These are phyloP conservation scores for Erythrocercus mccallii DNA, from an alignment of 2,113 vertebrate species.

Conservation along the genomic window DNA sequence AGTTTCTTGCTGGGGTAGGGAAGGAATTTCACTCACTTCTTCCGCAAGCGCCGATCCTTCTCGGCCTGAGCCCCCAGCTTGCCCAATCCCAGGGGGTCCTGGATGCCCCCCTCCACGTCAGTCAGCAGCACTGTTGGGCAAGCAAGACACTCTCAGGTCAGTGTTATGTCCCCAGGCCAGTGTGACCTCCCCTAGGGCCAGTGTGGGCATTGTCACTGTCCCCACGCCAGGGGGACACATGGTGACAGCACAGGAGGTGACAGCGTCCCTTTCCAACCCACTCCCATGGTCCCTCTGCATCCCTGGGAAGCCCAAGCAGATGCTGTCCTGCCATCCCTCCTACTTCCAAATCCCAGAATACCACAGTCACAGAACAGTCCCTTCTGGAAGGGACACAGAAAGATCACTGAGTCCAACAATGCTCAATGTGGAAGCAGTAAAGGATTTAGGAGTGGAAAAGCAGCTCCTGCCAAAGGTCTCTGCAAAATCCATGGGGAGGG, in stretches of 20 bases:
- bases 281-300: not conserved
- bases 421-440: not conserved
- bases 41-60: slow-evolving; percentile 90
- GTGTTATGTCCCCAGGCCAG: fast-evolving
- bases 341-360: not conserved
- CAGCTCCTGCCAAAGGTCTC: not conserved
- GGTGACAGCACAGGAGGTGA: not conserved
- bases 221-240: not conserved
- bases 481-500: not conserved
- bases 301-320: not conserved
- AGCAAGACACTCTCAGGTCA: not conserved
- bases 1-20: not conserved
- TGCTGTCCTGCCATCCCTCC: not conserved
- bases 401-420: not conserved
- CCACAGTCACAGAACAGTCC: not conserved
- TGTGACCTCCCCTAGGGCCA: not conserved
- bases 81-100: slow-evolving; percentile 88
- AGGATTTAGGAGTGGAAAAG: not conserved
- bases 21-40: slow-evolving; percentile 82
- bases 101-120: slow-evolving; percentile 86
- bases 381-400: not conserved
- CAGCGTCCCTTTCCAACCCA: not conserved
- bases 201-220: not conserved
- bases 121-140: slow-evolving; percentile 65
- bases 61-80: slow-evolving; percentile 95